Percentiles rank a stretch among this genome's conserved stretches.
These are phyloP conservation scores for Oopsacas minuta DNA, from an alignment of 37 sponge, comb jelly and placozoan genomes.

Conservation along the genomic window DNA sequence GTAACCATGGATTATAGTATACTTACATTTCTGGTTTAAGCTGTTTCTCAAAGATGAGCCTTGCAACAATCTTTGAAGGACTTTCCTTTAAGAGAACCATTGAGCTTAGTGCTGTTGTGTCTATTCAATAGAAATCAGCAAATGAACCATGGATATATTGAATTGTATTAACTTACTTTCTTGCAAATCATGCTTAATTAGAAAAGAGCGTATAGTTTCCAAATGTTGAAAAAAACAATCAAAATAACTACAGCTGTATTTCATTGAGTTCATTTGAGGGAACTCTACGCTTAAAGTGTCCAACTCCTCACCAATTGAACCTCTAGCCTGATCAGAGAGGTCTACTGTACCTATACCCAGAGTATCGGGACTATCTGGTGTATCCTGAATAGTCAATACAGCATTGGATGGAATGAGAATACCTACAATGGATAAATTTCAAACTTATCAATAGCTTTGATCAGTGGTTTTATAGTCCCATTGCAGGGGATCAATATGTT, in stretches of 20 bases:
- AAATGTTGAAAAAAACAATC: constrained; percentile 9
- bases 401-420: not conserved
- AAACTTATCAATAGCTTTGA: not conserved
- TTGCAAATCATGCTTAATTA: not conserved
- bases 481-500: no score
- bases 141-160: not conserved
- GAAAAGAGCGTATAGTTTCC: not conserved
- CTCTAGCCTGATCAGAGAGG: not conserved
- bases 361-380: not conserved
- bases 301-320: not conserved
- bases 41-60: constrained; percentile 54
- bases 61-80: constrained; percentile 48
- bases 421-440: not conserved
- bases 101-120: constrained; percentile 21
- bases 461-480: not conserved
- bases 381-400: not conserved
- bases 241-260: not conserved
- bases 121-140: not conserved
- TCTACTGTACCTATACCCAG: not conserved
- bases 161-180: not conserved
- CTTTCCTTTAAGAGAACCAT: constrained; percentile 52
- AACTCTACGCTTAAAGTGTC: not conserved
- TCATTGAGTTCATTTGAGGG: not conserved
- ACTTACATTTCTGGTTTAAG: constrained; percentile 38
- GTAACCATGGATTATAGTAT: no score